Percentiles rank a stretch among this genome's conserved stretches.
Evolutionary conservation across 2,113 vertebrate genomes (phyloP).

Genomic region (Tachysurus fulvidraco): DNA sequence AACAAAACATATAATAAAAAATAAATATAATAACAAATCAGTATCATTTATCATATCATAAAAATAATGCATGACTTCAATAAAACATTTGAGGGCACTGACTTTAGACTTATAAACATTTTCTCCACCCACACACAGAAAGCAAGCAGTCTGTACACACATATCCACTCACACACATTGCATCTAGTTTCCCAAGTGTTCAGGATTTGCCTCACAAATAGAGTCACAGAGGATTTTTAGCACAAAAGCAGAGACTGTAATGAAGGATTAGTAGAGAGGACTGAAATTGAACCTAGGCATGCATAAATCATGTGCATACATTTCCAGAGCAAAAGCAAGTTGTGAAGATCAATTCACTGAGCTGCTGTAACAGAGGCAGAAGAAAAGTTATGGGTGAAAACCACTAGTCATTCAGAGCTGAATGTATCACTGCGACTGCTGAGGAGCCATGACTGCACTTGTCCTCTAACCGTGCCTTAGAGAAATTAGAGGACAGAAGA

Average conservation of each 20-base stretch:
- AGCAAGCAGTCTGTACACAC: slow-evolving; percentile 9
- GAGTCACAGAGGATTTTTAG: slow-evolving; percentile 29
- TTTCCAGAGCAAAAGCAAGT: slow-evolving; percentile 2
- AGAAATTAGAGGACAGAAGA: slow-evolving; percentile 14
- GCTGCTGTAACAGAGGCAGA: not conserved
- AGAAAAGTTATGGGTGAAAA: not conserved
- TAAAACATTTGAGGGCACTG: slow-evolving; percentile 43
- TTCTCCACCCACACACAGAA: slow-evolving; percentile 36
- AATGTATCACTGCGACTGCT: not conserved
- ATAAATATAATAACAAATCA: slow-evolving; percentile 30
- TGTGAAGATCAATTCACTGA: not conserved
- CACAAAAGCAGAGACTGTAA: slow-evolving; percentile 37
- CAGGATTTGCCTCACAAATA: slow-evolving; percentile 44
- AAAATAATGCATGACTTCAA: slow-evolving; percentile 32
- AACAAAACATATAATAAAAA: slow-evolving; percentile 9
- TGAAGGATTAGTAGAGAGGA: slow-evolving; percentile 16
- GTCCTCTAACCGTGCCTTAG: not conserved
- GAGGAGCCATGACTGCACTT: not conserved
- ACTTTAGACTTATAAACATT: slow-evolving; percentile 41
- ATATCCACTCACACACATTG: slow-evolving; percentile 6
- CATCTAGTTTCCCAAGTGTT: slow-evolving; percentile 19
- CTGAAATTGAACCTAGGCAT: slow-evolving; percentile 11
- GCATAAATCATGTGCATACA: slow-evolving; percentile 12
- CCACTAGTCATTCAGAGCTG: not conserved
- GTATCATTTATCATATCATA: slow-evolving; percentile 30